Conservation (phyloP, 37 sponge, comb jelly and placozoan genomes). For the Crambe crambe region DNA sequence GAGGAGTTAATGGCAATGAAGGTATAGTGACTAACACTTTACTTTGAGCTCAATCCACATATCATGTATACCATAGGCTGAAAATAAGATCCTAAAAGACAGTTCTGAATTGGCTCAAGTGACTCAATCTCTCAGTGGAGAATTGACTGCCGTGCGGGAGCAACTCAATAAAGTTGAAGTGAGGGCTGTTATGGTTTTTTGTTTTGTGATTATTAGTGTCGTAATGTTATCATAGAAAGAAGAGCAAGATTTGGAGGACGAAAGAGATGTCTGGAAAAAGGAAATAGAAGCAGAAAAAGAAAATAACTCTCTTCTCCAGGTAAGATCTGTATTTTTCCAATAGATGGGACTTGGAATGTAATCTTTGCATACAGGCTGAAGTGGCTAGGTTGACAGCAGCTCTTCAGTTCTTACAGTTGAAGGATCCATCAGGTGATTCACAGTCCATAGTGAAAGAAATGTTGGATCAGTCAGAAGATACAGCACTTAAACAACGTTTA, state of each 20-base stretch:
- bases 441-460: neutral
- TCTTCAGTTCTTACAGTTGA: neutral
- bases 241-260: neutral
- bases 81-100: neutral
- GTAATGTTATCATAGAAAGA: neutral
- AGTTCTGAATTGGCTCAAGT: neutral
- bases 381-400: neutral
- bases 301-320: neutral
- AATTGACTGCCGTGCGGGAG: neutral
- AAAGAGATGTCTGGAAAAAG: neutral
- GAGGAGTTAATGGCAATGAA: neutral
- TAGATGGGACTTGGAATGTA: neutral
- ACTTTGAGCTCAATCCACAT: neutral
- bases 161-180: neutral
- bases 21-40: neutral
- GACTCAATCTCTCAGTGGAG: neutral
- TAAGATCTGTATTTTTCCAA: neutral
- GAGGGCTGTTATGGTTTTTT: neutral
- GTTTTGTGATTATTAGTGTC: neutral
- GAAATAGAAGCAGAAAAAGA: constrained; percentile 1
- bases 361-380: neutral
- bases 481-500: neutral
- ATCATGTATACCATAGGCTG: neutral
- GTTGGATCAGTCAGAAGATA: neutral
- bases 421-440: neutral